phyloP scores from a whole-genome alignment of 2,113 vertebrate species.

The Promerops cafer region DNA sequence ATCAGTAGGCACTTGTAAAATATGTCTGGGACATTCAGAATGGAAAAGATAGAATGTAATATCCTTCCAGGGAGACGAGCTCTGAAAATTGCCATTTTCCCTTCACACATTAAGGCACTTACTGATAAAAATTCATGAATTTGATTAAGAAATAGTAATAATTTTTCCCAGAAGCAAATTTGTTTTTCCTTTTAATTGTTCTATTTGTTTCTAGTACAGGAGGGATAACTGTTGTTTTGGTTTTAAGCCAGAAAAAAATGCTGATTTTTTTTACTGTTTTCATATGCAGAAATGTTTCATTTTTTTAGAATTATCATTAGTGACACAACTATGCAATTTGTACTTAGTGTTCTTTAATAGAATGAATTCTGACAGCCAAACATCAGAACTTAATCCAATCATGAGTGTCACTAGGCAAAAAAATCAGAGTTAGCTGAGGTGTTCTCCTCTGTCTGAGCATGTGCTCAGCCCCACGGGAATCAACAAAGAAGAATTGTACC shows the following conservation, averaged over 20 bases:
- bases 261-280: not conserved
- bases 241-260: not conserved
- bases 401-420: not conserved
- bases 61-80: not conserved
- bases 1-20: slow-evolving; percentile 36
- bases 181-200: not conserved
- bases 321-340: not conserved
- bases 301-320: not conserved
- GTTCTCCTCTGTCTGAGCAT: not conserved
- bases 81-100: slow-evolving; percentile 16
- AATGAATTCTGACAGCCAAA: not conserved
- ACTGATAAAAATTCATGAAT: slow-evolving; percentile 21
- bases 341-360: not conserved
- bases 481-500: not conserved
- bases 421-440: not conserved
- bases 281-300: not conserved
- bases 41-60: slow-evolving; percentile 6
- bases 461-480: not conserved
- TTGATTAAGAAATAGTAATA: not conserved
- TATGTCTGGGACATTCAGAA: slow-evolving; percentile 20
- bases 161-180: not conserved
- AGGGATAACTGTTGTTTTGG: not conserved
- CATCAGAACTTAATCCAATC: not conserved
- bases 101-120: slow-evolving; percentile 1
- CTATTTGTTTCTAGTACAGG: not conserved